Evolutionary conservation across 2,888 invertebrate genomes (phyloP).

Genomic region (Galeopsomyia nigrocyanea): DNA sequence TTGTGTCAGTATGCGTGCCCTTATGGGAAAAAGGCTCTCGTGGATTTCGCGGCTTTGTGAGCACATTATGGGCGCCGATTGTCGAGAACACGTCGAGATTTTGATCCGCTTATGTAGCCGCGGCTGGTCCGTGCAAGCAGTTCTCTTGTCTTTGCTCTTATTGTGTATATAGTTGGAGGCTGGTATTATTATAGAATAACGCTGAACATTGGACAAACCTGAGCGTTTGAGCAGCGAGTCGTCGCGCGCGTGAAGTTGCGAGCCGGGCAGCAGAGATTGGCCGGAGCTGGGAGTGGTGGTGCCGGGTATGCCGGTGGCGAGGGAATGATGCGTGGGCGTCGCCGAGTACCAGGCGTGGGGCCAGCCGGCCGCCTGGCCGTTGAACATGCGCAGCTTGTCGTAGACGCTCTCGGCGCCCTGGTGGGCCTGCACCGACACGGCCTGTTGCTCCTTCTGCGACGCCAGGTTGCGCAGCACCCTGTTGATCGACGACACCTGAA

Average conservation of each 20-base stretch:
- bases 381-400: conserved; percentile 95
- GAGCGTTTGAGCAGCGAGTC: conserved; percentile 65
- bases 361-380: conserved; percentile 84
- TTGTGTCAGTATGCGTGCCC: too few species aligned
- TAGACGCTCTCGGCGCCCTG: conserved; percentile 87
- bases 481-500: conserved; percentile 97
- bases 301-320: conserved; percentile 64
- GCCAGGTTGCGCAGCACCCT: conserved; percentile 96
- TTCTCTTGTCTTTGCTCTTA: too few species aligned
- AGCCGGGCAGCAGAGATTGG: conserved; percentile 66
- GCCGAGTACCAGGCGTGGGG: conserved; percentile 92
- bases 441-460: conserved; percentile 95
- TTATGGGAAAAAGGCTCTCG: conserved; percentile 7
- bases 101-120: conserved; percentile 13
- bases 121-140: too few species aligned
- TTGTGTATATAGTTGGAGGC: too few species aligned
- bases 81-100: conserved; percentile 20
- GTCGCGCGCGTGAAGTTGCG: conserved; percentile 70
- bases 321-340: conserved; percentile 79
- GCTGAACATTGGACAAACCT: conserved; percentile 55
- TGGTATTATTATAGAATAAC: too few species aligned
- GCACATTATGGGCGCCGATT: not conserved
- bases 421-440: conserved; percentile 75
- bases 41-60: conserved; percentile 9
- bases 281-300: conserved; percentile 64